Evolutionary conservation across 2,113 vertebrate species (phyloP), one percentile per base, ranked within the genome.

Genomic region (Propithecus coquereli): DNA sequence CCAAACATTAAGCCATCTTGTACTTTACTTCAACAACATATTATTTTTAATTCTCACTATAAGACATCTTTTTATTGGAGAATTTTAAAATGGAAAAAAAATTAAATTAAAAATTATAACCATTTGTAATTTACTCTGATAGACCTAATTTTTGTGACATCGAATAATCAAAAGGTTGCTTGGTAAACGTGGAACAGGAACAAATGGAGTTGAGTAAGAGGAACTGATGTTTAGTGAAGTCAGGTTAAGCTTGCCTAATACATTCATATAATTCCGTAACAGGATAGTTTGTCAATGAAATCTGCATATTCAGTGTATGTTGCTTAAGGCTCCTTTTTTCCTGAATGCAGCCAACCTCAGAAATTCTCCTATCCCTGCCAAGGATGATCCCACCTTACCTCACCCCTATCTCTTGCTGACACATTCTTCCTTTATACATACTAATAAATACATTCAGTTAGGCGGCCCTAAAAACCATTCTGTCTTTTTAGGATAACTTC

Each of bases 11-110:
- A 94, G 74, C 1, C 14, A 88, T 79, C 0, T 92, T 96, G 7
- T 43, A 93, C 90, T 96, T 95, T 94, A 97, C 17, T 93, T 93
- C 30, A 77, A 82, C 68, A 43, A 94, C 37, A 77, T 85, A 30
- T 52, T 87, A 61, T 74, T 85, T 83, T 23, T 16, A 68, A 52
- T 81, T 76, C 45, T 77, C 8, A 74, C 17, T 81, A 82, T 68
- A 86, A 57, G 80, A 76, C 14, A 59, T 1, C 14, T 43, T 91
- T 63, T 76, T 93, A 68, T 43, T 45, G 10, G 34, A 94, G 12
- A 94, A 57, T 68, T 45, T 90, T 16, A 73, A 97, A 96, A 57
- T 25, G 30, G 10, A 81, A 86, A 93, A 66, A 59, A 17, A 84
- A 77, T 52, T 70, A 74, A 91, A 66, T 45, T 82, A 80, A 71